Base-by-base conservation (phyloP, 2,797 vertebrate genomes). In the Loris lydekkerianus region DNA sequence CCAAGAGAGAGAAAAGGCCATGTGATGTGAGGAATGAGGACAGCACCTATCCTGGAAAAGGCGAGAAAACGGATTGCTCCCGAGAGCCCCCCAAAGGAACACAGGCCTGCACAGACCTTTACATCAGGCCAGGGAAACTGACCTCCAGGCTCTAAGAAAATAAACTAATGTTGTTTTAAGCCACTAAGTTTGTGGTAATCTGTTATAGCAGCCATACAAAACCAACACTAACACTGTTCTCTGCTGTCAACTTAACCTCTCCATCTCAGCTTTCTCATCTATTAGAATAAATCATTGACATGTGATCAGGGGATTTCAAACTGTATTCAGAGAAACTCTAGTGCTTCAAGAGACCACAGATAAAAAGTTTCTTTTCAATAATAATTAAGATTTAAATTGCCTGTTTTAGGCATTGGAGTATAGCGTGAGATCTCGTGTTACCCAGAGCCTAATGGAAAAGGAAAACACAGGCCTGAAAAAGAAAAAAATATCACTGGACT, bases 281-380 rank as follows among this genome's bases (percentile, higher is more conserved):
- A 37, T 89, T 93, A 67, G 72, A 80, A 60, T 75, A 67, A 65
- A 76, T 31, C 76, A 11, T 2, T 43, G 76, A 4, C 21, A 0
- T 1, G 46, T 31, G 34, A 73, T 10, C 65, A 27, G n/a, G 49
- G 37, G 40, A 49, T 88, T 94, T 60, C 37, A 67, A 2, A 10
- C 1, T 43, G 27, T 49, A 20, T 60, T 5, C 90, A 65, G 40
- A 65, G 63, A 75, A 31, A 83, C 69, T 58, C 37, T 8, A 31
- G 17, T 1, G 4, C 37, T 40, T 77, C 27, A 61, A 43, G 53
- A 88, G 20, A 27, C 34, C 46, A 78, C 34, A 82, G n/a, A 17
- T 27, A 17, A 84, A 84, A 80, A 69, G 73, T 67, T 46, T 65
- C 67, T 91, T 93, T 92, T 94, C 75, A 63, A 43, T 61, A 49